Conservation (phyloP, 2,113 vertebrate species). For the Myocastor coypus region DNA sequence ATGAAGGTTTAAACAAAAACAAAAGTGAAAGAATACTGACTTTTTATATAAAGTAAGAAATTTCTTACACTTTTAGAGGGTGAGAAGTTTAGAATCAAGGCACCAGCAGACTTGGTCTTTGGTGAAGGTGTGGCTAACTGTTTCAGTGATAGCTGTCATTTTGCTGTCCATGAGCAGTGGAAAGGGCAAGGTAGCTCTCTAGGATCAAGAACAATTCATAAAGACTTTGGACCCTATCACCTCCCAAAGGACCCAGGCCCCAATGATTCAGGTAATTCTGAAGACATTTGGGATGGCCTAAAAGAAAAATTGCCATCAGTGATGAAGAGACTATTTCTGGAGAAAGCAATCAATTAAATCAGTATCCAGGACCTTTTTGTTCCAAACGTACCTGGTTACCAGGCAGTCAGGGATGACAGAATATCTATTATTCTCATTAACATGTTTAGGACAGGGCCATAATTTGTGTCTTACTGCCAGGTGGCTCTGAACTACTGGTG, state of each 20-base stretch:
- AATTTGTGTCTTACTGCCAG: neutral
- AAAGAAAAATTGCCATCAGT: conserved; percentile 10
- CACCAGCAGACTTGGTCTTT: neutral
- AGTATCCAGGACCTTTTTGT: conserved; percentile 71
- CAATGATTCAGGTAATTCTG: conserved; percentile 6
- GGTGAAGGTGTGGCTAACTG: neutral
- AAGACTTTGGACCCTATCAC: neutral
- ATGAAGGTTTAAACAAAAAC: conserved; percentile 4
- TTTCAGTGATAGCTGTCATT: neutral
- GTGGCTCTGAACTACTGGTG: neutral
- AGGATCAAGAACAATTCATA: neutral
- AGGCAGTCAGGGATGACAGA: conserved; percentile 76
- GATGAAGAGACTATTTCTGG: conserved; percentile 11
- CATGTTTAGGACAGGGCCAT: neutral
- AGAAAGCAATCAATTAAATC: conserved; percentile 84
- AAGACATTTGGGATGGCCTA: neutral
- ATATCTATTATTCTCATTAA: conserved; percentile 86
- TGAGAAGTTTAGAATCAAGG: neutral
- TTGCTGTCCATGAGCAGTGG: neutral
- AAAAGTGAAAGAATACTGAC: neutral
- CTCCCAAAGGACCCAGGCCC: neutral
- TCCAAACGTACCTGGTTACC: conserved; percentile 79
- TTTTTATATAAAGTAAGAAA: neutral
- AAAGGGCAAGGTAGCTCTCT: neutral
- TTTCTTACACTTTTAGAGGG: neutral